Evolutionary conservation across 2,888 invertebrate genomes (phyloP).

Genomic region (Aproaerema taeniolella): DNA sequence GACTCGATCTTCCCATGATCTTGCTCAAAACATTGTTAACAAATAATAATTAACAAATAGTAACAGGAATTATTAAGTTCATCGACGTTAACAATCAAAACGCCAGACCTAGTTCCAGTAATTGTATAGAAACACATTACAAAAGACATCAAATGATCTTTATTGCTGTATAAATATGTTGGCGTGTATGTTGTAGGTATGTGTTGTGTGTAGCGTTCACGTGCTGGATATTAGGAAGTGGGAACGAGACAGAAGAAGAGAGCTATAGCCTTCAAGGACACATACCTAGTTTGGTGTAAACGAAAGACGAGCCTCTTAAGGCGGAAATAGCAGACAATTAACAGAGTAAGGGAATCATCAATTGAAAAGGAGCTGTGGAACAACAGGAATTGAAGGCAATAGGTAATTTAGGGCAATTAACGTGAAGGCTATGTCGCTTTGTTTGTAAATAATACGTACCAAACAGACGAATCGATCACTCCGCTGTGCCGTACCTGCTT

Average conservation of each 20-base stretch:
- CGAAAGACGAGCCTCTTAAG: slow-evolving; percentile 5
- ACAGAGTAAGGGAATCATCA: slow-evolving; percentile 7
- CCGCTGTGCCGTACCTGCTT: slow-evolving; percentile 27
- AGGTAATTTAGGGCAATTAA: slow-evolving; percentile 13
- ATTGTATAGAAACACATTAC: no score
- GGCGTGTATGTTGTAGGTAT: no score
- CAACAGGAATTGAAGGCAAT: slow-evolving; percentile 9
- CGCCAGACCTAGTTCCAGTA: no score
- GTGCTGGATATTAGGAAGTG: slow-evolving; percentile 9
- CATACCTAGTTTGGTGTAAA: neutral
- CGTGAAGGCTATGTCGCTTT: slow-evolving; percentile 7
- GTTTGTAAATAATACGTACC: neutral
- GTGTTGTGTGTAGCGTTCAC: slow-evolving; percentile 14
- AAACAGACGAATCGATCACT: slow-evolving; percentile 6
- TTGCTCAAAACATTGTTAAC: no score
- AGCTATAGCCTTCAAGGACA: slow-evolving; percentile 11
- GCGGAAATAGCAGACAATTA: slow-evolving; percentile 6
- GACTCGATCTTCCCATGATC: no score
- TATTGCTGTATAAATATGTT: no score
- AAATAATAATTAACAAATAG: no score
- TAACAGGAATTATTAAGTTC: no score
- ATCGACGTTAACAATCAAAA: no score
- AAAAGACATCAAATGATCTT: slow-evolving; percentile 8
- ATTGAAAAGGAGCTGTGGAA: slow-evolving; percentile 8
- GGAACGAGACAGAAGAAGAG: slow-evolving; percentile 5